Evolutionary conservation across 2,113 vertebrate genomes (phyloP).

Genomic region (Gambusia holbrooki): DNA sequence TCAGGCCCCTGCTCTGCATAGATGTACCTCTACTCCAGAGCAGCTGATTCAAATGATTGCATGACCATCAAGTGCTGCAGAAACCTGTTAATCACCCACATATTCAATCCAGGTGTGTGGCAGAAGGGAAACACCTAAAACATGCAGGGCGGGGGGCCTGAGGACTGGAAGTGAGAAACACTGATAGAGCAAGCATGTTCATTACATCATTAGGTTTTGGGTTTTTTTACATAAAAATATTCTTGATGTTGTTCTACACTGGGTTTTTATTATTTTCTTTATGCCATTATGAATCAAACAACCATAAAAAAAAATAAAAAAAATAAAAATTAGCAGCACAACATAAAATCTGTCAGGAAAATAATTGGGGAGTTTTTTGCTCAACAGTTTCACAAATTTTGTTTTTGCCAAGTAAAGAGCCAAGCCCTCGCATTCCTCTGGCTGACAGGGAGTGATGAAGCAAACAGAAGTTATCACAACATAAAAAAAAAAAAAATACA

Average conservation of each 20-base stretch:
- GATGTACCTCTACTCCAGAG: too few species aligned
- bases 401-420: constrained; percentile 55
- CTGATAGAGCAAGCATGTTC: too few species aligned
- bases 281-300: constrained; percentile 7
- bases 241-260: neutral
- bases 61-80: too few species aligned
- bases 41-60: too few species aligned
- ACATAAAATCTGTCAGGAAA: constrained; percentile 19
- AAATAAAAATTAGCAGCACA: neutral
- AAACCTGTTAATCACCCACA: too few species aligned
- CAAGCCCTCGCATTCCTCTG: constrained; percentile 58
- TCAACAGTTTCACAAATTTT: constrained; percentile 29
- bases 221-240: too few species aligned
- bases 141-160: too few species aligned
- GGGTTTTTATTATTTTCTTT: neutral
- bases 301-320: neutral
- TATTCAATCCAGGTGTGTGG: too few species aligned
- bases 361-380: neutral
- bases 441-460: constrained; percentile 51
- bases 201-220: too few species aligned
- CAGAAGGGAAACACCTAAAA: too few species aligned
- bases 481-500: constrained; percentile 27
- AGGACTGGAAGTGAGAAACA: too few species aligned
- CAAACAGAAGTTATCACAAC: constrained; percentile 11
- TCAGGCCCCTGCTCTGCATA: too few species aligned